Percentiles rank a stretch among this genome's conserved stretches.
phyloP scores from a whole-genome alignment of 2,797 vertebrate species.

The Setipinna tenuifilis region DNA sequence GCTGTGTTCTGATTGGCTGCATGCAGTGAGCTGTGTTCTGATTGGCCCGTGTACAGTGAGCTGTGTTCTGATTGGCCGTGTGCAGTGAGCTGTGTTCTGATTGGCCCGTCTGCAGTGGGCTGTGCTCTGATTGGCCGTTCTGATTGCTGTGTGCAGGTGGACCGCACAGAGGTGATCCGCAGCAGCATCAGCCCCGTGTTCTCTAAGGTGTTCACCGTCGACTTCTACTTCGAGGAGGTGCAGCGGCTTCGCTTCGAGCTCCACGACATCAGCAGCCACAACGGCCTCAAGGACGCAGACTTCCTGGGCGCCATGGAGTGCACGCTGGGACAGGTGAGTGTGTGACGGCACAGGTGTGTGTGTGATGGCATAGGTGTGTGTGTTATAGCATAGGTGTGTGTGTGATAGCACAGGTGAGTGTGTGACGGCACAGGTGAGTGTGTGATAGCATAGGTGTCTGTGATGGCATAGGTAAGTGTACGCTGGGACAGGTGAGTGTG shows the following conservation, averaged over 20 bases:
- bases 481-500: conserved; percentile 87
- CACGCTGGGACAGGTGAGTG: conserved; percentile 89
- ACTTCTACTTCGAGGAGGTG: conserved; percentile 98
- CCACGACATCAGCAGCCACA: conserved; percentile 96
- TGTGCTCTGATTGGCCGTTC: not conserved
- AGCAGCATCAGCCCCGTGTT: conserved; percentile 93
- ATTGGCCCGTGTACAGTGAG: not conserved
- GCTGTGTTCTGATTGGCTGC: no score
- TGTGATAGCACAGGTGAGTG: conserved; percentile 27
- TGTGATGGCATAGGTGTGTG: conserved; percentile 85
- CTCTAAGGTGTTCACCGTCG: conserved; percentile 96
- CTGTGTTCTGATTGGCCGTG: no score
- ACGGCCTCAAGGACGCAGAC: conserved; percentile 94
- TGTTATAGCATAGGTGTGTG: not conserved
- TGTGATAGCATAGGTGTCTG: not conserved
- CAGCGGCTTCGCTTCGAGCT: conserved; percentile 94
- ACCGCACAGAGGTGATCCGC: conserved; percentile 96
- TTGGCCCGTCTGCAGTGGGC: not conserved
- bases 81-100: not conserved
- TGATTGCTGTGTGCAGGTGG: conserved; percentile 78
- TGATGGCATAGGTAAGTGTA: conserved; percentile 74
- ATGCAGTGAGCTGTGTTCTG: not conserved
- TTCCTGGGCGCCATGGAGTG: conserved; percentile 97
- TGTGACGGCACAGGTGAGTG: conserved; percentile 85
- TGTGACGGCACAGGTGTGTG: conserved; percentile 34